Percentiles rank a stretch among this genome's conserved stretches.
Conservation (phyloP, 1,140 invertebrate genomes). For the Macrocentrus cingulum region DNA sequence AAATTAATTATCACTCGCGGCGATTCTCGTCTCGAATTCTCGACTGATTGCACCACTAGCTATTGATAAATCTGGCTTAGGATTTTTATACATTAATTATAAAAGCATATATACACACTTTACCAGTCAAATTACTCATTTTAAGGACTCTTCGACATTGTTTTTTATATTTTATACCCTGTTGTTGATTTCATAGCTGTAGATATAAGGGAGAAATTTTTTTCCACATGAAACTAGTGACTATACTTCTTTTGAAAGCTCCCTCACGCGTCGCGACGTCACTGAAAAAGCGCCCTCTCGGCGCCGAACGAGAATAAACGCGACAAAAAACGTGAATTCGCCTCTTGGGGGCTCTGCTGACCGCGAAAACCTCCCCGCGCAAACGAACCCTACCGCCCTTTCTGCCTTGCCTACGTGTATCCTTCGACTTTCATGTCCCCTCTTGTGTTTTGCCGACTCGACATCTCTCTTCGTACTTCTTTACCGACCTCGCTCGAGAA, state of each 20-base stretch:
- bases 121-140: neutral
- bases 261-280: constrained; percentile 23
- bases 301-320: constrained; percentile 38
- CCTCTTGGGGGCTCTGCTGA: constrained; percentile 30
- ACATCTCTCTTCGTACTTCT: constrained; percentile 16
- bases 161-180: too few relatives aligned
- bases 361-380: neutral
- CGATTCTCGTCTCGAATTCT: constrained; percentile 20
- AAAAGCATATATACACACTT: neutral
- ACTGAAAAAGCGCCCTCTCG: constrained; percentile 41
- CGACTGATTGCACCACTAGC: constrained; percentile 29
- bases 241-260: constrained; percentile 18
- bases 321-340: constrained; percentile 40
- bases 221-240: constrained; percentile 12
- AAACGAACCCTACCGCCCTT: constrained; percentile 23
- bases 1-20: constrained; percentile 35
- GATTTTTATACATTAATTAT: constrained; percentile 3
- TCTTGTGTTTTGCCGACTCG: neutral
- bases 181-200: too few relatives aligned
- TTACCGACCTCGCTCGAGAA: constrained; percentile 32
- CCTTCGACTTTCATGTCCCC: constrained; percentile 7
- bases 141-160: too few relatives aligned
- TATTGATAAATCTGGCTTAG: constrained; percentile 29
- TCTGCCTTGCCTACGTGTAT: constrained; percentile 12
- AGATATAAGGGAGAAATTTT: too few relatives aligned